phyloP scores from a whole-genome alignment of 2,888 invertebrate genomes.

The Epistrophe grossulariae region DNA sequence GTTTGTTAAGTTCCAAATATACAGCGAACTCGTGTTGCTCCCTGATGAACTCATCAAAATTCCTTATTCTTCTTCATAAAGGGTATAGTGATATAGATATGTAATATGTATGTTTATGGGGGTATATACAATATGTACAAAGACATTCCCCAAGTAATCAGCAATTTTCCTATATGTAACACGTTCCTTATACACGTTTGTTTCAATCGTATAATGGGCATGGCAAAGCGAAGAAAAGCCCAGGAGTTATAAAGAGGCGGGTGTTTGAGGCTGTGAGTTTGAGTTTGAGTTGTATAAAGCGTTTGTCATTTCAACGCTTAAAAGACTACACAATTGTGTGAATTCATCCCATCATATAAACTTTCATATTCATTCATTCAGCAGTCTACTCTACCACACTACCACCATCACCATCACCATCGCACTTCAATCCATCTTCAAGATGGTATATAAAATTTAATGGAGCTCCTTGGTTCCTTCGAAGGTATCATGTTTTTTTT shows the following conservation, averaged over 20 bases:
- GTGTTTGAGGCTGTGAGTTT: not conserved
- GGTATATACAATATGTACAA: not conserved
- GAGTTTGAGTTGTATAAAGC: slow-evolving; percentile 49
- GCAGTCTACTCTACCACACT: not conserved
- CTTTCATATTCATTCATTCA: slow-evolving; percentile 20
- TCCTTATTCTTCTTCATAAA: slow-evolving; percentile 5
- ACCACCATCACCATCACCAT: not conserved
- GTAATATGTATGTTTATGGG: not conserved
- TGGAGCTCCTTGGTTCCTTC: slow-evolving; percentile 60
- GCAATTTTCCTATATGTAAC: slow-evolving; percentile 68
- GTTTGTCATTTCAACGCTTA: slow-evolving; percentile 66
- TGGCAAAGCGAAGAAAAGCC: not conserved
- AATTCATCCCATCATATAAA: slow-evolving; percentile 18
- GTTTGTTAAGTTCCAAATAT: not conserved
- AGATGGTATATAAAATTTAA: slow-evolving; percentile 68
- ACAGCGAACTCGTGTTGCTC: not conserved
- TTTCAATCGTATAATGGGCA: slow-evolving; percentile 30
- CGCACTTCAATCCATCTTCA: slow-evolving; percentile 53
- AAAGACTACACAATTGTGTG: slow-evolving; percentile 71
- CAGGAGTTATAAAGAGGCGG: not conserved
- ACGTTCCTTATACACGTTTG: slow-evolving; percentile 51
- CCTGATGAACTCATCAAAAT: slow-evolving; percentile 8
- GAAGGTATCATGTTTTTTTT: slow-evolving; percentile 16
- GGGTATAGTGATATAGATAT: not conserved
- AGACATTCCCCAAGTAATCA: slow-evolving; percentile 42